phyloP scores from a whole-genome alignment of 2,113 vertebrate genomes.

The Melanerpes formicivorus region DNA sequence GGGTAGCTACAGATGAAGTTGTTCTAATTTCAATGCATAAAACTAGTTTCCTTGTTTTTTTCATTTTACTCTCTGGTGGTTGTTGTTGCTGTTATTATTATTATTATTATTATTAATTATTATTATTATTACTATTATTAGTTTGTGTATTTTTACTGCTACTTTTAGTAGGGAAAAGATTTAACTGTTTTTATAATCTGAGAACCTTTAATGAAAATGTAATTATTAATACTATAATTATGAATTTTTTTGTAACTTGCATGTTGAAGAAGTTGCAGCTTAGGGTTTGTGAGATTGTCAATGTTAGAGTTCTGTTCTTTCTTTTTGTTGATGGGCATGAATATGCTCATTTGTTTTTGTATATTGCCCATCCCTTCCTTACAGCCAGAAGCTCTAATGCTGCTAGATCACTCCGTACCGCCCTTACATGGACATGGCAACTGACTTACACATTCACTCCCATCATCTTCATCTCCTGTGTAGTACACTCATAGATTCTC shows the following conservation, averaged over 20 bases:
- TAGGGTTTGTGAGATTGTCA: slow-evolving; percentile 99
- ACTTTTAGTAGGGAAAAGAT: slow-evolving; percentile 76
- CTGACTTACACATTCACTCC: slow-evolving; percentile 98
- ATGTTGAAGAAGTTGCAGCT: slow-evolving; percentile 99
- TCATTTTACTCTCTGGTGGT: slow-evolving; percentile 72
- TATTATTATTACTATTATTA: slow-evolving; percentile 72
- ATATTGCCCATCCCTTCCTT: slow-evolving; percentile 99
- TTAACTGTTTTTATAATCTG: slow-evolving; percentile 76
- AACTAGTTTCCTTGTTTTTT: slow-evolving; percentile 79
- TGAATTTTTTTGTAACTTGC: slow-evolving; percentile 84
- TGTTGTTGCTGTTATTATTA: slow-evolving; percentile 22
- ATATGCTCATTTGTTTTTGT: slow-evolving; percentile 99
- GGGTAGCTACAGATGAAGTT: slow-evolving; percentile 81
- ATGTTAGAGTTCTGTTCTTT: slow-evolving; percentile 99
- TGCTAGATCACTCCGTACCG: slow-evolving; percentile 99
- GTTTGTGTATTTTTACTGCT: slow-evolving; percentile 80
- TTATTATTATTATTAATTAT: slow-evolving; percentile 52
- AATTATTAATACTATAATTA: slow-evolving; percentile 66
- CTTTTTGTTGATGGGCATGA: slow-evolving; percentile 98
- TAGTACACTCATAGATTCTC: slow-evolving; percentile 93
- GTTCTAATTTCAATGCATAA: slow-evolving; percentile 84
- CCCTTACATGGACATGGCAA: slow-evolving; percentile 99
- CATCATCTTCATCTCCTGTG: slow-evolving; percentile 96
- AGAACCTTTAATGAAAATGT: slow-evolving; percentile 75
- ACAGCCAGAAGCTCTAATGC: slow-evolving; percentile 99